These are phyloP conservation scores for Polyploca ridens DNA, from an alignment of 2,888 invertebrate genomes.

Conservation along the genomic window DNA sequence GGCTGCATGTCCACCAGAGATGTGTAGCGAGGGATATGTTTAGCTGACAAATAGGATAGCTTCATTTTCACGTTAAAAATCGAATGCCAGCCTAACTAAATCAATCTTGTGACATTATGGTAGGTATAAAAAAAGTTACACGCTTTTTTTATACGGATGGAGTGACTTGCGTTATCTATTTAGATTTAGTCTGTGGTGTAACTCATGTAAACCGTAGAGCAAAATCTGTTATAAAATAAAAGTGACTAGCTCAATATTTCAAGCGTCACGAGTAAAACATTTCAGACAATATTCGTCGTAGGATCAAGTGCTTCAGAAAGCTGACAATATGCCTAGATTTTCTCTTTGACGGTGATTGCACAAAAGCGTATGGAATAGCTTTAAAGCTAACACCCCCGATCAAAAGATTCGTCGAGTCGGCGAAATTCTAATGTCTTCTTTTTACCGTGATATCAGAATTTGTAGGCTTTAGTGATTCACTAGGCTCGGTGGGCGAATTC, in stretches of 20 bases:
- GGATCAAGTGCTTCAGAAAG: slow-evolving; percentile 31
- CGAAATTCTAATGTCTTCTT: slow-evolving; percentile 53
- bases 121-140: too few relatives aligned
- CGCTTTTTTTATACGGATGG: too few relatives aligned
- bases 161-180: too few relatives aligned
- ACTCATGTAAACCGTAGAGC: too few relatives aligned
- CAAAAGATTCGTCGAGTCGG: slow-evolving; percentile 50
- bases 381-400: slow-evolving; percentile 49
- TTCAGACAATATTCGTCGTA: slow-evolving; percentile 41
- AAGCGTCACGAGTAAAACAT: slow-evolving; percentile 29
- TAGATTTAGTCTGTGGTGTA: too few relatives aligned
- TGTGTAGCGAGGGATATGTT: too few relatives aligned
- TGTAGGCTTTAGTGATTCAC: slow-evolving; percentile 43
- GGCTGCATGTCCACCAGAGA: too few relatives aligned
- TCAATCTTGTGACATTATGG: too few relatives aligned
- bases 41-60: too few relatives aligned
- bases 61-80: too few relatives aligned
- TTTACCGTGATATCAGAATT: slow-evolving; percentile 47
- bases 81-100: too few relatives aligned
- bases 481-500: slow-evolving; percentile 14
- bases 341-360: slow-evolving; percentile 57
- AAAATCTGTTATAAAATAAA: too few relatives aligned
- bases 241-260: background rate
- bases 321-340: slow-evolving; percentile 50
- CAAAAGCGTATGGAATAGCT: slow-evolving; percentile 59